phyloP scores from a whole-genome alignment of 2,797 vertebrate genomes.

The Alcedo quadribrachys region DNA sequence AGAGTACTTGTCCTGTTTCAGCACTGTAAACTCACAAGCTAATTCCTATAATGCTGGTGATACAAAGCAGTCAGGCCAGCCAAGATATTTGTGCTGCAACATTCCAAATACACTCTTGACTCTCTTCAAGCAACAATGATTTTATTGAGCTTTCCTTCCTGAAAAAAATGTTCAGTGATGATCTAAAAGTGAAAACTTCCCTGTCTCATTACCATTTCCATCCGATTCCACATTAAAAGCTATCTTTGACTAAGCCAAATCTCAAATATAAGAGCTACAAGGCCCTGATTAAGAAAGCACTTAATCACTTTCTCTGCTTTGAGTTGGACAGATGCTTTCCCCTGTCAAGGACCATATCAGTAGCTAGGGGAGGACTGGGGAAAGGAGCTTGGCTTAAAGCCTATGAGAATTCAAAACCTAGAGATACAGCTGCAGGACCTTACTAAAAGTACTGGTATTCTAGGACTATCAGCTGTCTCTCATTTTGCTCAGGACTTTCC shows the following conservation, averaged over 20 bases:
- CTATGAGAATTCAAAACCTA: slow-evolving; percentile 47
- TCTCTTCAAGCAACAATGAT: slow-evolving; percentile 32
- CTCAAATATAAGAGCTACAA: slow-evolving; percentile 30
- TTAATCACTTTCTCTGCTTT: slow-evolving; percentile 49
- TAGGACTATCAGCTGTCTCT: slow-evolving; percentile 42
- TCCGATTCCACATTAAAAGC: slow-evolving; percentile 17
- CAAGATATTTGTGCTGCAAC: slow-evolving; percentile 36
- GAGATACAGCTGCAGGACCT: slow-evolving; percentile 36
- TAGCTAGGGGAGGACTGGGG: slow-evolving; percentile 43
- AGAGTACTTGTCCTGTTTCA: slow-evolving; percentile 34
- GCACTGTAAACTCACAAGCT: slow-evolving; percentile 21
- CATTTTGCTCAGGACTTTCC: slow-evolving; percentile 33
- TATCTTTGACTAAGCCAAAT: slow-evolving; percentile 21
- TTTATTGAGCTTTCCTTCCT: slow-evolving; percentile 41
- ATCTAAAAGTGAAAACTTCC: slow-evolving; percentile 47
- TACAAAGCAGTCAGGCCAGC: slow-evolving; percentile 35
- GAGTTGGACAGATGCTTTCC: slow-evolving; percentile 39
- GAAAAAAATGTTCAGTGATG: slow-evolving; percentile 42
- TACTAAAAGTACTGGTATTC: slow-evolving; percentile 23
- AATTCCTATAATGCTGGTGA: neutral
- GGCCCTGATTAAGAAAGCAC: slow-evolving; percentile 52
- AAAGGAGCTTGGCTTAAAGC: slow-evolving; percentile 52
- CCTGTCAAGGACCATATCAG: slow-evolving; percentile 42
- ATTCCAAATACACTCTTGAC: slow-evolving; percentile 37
- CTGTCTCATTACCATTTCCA: slow-evolving; percentile 38